Evolutionary conservation across 1,140 invertebrate genomes (phyloP), one percentile per base, ranked within the genome.

Genomic region (Formica selysi): DNA sequence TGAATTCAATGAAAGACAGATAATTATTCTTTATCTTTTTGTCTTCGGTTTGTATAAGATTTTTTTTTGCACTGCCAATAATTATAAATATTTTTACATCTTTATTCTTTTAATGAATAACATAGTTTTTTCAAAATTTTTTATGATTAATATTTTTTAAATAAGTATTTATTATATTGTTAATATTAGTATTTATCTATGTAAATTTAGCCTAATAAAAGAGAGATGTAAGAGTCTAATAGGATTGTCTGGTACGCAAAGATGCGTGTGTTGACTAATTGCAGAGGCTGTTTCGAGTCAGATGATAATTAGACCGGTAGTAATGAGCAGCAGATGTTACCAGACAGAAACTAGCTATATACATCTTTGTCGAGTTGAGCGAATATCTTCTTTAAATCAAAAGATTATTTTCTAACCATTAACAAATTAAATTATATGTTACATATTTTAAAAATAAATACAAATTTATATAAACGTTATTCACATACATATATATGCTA

Each of bases 251-350:
- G 11, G 11, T 19, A 48, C 2, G 19, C 7, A 54, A 26, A 38
- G 16, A 70, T 54, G 7, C 22, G 67, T 10, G 16, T 22, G 16
- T 48, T 32, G 26, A 67, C 48, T 89, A 87, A 84, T 83, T 74
- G 67, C 38, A 13, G 10, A 32, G 29, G 71, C 65, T 59, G 76
- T 78, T 84, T 90, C 83, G 78, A 59, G 54, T 61, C 87, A 85
- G 88, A 78, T 87, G 89, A 90, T 87, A 85, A 90, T 90, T 90
- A 90, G 41, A 71, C 59, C 48, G 38, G 32, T 41, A 57, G 80
- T 90, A 87, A 90, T 90, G 90, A 90, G 76, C 88, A n/a, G 59
- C 38, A 76, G 83, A 86, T 80, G 83, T 89, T 88, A 76, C 57
- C 19, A 11, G 26, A 59, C 44, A 32, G 73, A 88, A 86, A 71